Evolutionary conservation across 1,140 invertebrate species (phyloP).

Genomic region (Lerema accius): DNA sequence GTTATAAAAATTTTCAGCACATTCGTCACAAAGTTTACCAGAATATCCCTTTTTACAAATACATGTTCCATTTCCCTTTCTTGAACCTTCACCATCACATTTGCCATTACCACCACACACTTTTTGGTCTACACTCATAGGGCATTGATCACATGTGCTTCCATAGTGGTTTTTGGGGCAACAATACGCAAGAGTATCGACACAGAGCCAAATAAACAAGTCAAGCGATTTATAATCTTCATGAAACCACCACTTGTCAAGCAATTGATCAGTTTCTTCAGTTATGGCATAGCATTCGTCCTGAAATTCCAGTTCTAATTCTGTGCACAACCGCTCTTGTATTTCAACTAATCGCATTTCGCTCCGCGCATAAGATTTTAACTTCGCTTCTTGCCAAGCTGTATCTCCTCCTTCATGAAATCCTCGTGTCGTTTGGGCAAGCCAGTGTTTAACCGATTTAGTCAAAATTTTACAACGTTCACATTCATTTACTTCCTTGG

Average conservation of each 20-base stretch:
- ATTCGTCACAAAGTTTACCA: slow-evolving; percentile 91
- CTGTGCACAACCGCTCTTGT: slow-evolving; percentile 91
- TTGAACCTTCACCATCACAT: slow-evolving; percentile 96
- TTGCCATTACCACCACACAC: slow-evolving; percentile 94
- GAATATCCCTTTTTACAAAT: slow-evolving; percentile 92
- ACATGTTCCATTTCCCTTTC: slow-evolving; percentile 96
- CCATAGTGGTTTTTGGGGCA: slow-evolving; percentile 95
- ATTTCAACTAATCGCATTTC: slow-evolving; percentile 97
- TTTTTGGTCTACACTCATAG: slow-evolving; percentile 87
- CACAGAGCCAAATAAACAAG: slow-evolving; percentile 92
- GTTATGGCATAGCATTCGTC: slow-evolving; percentile 94
- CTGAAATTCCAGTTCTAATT: slow-evolving; percentile 65
- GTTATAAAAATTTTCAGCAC: slow-evolving; percentile 90
- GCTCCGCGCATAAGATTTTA: slow-evolving; percentile 94
- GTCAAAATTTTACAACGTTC: slow-evolving; percentile 61
- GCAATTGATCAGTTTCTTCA: slow-evolving; percentile 90
- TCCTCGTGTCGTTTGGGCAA: slow-evolving; percentile 93
- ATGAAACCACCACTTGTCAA: slow-evolving; percentile 97
- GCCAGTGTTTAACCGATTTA: slow-evolving; percentile 68
- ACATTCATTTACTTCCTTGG: slow-evolving; percentile 54
- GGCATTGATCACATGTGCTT: slow-evolving; percentile 90
- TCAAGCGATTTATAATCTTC: slow-evolving; percentile 86
- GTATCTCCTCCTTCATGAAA: slow-evolving; percentile 98
- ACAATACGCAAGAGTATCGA: slow-evolving; percentile 91
- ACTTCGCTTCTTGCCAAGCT: slow-evolving; percentile 97